Evolutionary conservation across 2,888 invertebrate genomes (phyloP), one percentile per base, ranked within the genome.

Genomic region (Lasius fuliginosus): DNA sequence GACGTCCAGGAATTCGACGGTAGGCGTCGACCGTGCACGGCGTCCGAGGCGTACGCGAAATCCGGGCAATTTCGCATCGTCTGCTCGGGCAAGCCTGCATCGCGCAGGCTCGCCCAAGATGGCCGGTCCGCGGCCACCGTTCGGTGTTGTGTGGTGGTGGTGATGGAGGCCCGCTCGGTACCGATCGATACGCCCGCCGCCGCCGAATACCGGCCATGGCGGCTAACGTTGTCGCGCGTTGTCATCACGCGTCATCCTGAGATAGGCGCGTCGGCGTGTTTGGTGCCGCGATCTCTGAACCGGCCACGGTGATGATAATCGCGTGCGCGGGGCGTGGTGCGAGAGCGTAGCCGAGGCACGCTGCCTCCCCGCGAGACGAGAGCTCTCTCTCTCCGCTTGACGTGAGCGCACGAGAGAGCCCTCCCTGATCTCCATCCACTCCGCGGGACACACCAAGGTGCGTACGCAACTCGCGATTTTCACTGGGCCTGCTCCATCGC

Each of bases 391-490:
- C 46, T 23, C 23, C 23, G 23, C 15, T 4, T 46, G 46, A 18
- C 42, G 42, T 42, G 42, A 9, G 23, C 23, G 23, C 23, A 23
- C 23, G 42, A 42, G 42, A 42, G 86, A 92, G 89, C 90, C 92
- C 92, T 90, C 92, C 92, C 92, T 18, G 46, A 46, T 46, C 46
- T 91, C 56, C 90, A 89, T 90, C 91, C 93, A 91, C 92, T 91
- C 92, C 79, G 90, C 92, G 91, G 91, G 90, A 90, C 90, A 90
- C 91, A 91, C 93, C 71, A 94, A 98, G 98, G 98, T 98, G 98
- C 98, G 98, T 98, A 98, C 98, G 98, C 98, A 98, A 98, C 97
- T 96, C 96, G 96, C 96, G 96, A 96, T 97, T 96, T 97, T 96
- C 96, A 97, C 97, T 98, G 98, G 97, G 98, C 97, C 97, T 98